Conservation (phyloP, 2,888 invertebrate genomes). For the Tipula lateralis region DNA sequence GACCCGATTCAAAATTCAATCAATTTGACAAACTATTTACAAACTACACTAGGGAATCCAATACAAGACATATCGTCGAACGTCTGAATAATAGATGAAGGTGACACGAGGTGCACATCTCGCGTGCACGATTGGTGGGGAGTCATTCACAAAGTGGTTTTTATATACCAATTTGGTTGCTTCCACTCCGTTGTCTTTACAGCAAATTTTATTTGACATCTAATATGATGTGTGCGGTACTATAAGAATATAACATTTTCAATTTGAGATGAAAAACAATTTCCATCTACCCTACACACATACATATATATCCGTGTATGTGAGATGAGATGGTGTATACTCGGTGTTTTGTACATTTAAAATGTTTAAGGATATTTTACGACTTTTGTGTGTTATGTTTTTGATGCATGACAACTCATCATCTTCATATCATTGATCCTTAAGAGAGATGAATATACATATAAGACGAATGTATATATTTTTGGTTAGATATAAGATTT, state of each 20-base stretch:
- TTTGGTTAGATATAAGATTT: background rate
- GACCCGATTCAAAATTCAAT: no score
- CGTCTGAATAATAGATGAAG: no score
- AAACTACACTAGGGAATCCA: no score
- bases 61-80: no score
- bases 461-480: background rate
- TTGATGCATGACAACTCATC: constrained; percentile 6
- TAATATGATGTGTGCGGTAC: constrained; percentile 7
- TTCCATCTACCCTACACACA: background rate
- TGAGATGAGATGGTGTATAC: background rate
- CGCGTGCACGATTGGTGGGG: background rate
- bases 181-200: no score
- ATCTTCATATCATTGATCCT: constrained; percentile 24
- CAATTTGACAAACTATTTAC: no score
- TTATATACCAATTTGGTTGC: no score
- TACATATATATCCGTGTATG: background rate
- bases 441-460: background rate
- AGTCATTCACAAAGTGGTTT: background rate
- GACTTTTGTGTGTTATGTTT: background rate
- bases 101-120: no score
- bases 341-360: background rate
- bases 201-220: background rate
- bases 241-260: background rate
- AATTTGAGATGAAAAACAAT: background rate
- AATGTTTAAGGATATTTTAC: background rate